Percentiles rank a stretch among this genome's conserved stretches.
phyloP scores from a whole-genome alignment of 2,797 vertebrate genomes.

The Poecilia gillii region DNA sequence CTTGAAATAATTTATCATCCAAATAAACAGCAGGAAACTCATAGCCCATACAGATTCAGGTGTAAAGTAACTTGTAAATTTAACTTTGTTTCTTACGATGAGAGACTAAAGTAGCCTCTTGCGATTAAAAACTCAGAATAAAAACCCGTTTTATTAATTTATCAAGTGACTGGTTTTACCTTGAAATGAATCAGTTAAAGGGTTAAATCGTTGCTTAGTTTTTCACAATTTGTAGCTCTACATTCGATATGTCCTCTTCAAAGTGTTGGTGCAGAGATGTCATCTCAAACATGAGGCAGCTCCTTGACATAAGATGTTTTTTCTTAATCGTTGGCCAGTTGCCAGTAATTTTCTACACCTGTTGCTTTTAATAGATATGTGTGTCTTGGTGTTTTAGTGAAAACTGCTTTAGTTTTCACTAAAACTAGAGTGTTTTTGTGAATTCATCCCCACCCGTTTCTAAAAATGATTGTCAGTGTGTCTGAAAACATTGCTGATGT shows the following conservation, averaged over 20 bases:
- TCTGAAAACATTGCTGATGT: slow-evolving; percentile 5
- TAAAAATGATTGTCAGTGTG: neutral
- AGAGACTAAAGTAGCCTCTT: neutral
- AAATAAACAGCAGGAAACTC: neutral
- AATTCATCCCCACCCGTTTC: neutral
- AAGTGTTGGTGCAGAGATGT: neutral
- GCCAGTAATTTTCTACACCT: no score
- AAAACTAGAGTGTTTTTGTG: neutral
- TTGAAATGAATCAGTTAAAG: neutral
- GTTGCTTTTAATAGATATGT: neutral
- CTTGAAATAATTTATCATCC: neutral
- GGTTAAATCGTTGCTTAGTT: neutral
- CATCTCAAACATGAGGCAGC: neutral
- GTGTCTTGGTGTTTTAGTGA: neutral
- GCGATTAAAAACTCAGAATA: neutral
- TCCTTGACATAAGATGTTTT: neutral
- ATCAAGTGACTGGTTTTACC: neutral
- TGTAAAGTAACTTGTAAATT: neutral
- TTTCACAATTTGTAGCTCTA: neutral
- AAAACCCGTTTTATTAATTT: neutral
- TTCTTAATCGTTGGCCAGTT: neutral
- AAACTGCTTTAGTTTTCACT: neutral
- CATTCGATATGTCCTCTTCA: neutral
- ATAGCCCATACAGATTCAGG: neutral
- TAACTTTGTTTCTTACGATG: no score